A percentile compares a stretch with the other conserved stretches of the same genome.
Evolutionary conservation across 2,113 vertebrate species (phyloP).

Genomic region (Eurypyga helias): DNA sequence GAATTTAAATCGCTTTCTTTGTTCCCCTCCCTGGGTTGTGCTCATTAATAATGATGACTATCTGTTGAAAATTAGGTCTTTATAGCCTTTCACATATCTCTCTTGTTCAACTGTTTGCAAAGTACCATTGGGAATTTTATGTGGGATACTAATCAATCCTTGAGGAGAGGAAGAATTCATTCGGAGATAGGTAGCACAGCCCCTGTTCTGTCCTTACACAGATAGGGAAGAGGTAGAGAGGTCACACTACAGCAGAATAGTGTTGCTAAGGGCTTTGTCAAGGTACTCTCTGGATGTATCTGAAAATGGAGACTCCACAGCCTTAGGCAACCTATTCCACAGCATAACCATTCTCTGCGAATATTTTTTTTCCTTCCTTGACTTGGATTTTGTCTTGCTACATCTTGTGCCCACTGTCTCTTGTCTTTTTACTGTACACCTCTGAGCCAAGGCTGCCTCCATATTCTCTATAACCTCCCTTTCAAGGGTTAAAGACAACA

Average conservation of each 20-base stretch:
- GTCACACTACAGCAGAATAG: neutral
- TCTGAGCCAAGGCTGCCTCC: neutral
- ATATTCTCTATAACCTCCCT: neutral
- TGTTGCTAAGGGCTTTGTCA: neutral
- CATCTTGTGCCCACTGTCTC: neutral
- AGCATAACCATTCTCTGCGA: neutral
- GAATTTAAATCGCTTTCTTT: neutral
- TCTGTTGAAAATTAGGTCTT: neutral
- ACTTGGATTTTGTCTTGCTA: neutral
- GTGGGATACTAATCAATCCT: neutral
- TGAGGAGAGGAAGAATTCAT: neutral
- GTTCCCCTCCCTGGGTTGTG: neutral
- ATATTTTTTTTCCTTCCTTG: neutral
- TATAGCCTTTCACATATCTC: neutral
- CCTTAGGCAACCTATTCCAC: neutral
- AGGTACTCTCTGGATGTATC: neutral
- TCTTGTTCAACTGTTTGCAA: neutral
- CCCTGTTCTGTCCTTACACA: neutral
- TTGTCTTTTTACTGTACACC: neutral
- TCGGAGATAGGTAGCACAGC: neutral
- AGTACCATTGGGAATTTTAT: neutral
- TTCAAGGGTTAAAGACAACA: neutral
- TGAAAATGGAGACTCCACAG: neutral
- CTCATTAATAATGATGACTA: conserved; percentile 6
- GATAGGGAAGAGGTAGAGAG: neutral